These are phyloP conservation scores for Drosophila ogumai DNA, from an alignment of 1,140 invertebrate species.

Conservation along the genomic window DNA sequence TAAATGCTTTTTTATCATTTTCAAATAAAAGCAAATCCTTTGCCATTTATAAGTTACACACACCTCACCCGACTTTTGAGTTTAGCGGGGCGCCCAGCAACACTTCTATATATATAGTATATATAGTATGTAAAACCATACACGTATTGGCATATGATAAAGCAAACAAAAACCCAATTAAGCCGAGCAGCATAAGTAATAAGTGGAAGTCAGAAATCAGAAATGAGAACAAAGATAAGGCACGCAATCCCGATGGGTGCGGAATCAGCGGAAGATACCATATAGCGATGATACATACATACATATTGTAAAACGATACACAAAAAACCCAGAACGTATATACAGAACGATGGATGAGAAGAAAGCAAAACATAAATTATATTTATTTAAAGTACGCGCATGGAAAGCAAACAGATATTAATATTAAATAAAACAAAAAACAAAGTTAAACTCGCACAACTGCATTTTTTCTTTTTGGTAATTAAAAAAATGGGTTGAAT, in stretches of 20 bases:
- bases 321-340: conserved; percentile 56
- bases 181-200: conserved; percentile 41
- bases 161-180: conserved; percentile 48
- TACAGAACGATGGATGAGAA: conserved; percentile 49
- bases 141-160: conserved; percentile 76
- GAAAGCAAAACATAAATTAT: conserved; percentile 71
- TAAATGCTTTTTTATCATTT: conserved; percentile 82
- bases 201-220: conserved; percentile 53
- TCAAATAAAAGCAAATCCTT: conserved; percentile 78
- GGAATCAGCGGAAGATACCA: conserved; percentile 35
- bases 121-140: conserved; percentile 67
- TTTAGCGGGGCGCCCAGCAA: conserved; percentile 53
- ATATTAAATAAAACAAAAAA: conserved; percentile 82
- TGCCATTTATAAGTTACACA: conserved; percentile 79
- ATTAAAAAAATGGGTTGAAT: neutral
- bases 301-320: conserved; percentile 79
- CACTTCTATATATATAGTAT: conserved; percentile 51
- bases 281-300: conserved; percentile 49
- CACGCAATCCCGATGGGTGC: conserved; percentile 3
- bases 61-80: conserved; percentile 59
- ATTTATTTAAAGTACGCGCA: conserved; percentile 83
- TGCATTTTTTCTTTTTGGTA: conserved; percentile 4
- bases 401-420: conserved; percentile 83
- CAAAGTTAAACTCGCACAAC: conserved; percentile 58
- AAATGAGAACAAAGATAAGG: conserved; percentile 51